These are phyloP conservation scores for Pao palembangensis DNA, from an alignment of 2,113 vertebrate species.

Conservation along the genomic window DNA sequence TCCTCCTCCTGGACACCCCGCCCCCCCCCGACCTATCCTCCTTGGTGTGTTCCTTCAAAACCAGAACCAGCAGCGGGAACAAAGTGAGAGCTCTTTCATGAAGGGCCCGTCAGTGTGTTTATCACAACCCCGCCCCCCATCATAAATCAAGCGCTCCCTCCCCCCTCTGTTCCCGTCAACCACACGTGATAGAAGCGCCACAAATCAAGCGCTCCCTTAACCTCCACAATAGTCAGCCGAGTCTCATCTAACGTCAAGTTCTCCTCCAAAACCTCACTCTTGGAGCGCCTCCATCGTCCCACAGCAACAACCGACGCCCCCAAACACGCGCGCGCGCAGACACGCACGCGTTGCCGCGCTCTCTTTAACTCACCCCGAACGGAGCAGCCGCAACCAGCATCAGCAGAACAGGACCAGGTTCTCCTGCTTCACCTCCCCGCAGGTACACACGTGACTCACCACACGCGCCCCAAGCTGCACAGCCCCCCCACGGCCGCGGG, in stretches of 20 bases:
- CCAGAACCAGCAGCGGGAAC: too few species aligned
- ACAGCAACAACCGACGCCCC: neutral
- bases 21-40: too few species aligned
- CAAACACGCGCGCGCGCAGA: neutral
- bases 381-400: neutral
- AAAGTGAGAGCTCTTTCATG: too few species aligned
- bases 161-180: neutral
- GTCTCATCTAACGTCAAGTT: neutral
- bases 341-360: neutral
- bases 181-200: neutral
- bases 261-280: neutral
- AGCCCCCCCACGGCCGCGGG: neutral
- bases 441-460: too few species aligned
- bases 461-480: neutral
- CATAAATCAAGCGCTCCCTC: neutral
- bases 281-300: neutral
- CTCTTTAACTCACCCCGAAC: neutral
- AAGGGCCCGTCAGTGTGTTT: too few species aligned
- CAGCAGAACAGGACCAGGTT: neutral
- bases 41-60: too few species aligned
- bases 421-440: neutral
- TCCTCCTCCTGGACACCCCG: too few species aligned
- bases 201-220: slow-evolving; percentile 1
- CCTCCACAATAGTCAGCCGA: neutral
- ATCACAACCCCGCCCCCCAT: neutral